Percentiles rank a stretch among this genome's conserved stretches.
phyloP scores from a whole-genome alignment of 2,113 vertebrate genomes.

The Blennius ocellaris region DNA sequence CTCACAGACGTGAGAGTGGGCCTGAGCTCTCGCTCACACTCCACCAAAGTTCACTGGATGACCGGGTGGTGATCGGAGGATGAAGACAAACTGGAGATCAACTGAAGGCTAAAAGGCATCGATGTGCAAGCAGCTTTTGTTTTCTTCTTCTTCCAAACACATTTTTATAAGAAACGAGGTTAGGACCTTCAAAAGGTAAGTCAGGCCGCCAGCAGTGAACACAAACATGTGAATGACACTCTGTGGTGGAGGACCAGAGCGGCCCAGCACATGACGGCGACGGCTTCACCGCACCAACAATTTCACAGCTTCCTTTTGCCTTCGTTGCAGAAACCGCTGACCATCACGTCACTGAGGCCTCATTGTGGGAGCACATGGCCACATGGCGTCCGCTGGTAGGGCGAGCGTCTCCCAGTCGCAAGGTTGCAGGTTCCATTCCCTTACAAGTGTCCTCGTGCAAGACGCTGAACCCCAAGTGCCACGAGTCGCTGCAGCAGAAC shows the following conservation, averaged over 20 bases:
- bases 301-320: constrained; percentile 23
- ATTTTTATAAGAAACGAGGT: no score
- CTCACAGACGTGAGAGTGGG: constrained; percentile 1
- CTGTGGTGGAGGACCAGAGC: neutral
- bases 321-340: constrained; percentile 42
- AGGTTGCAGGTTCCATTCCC: no score
- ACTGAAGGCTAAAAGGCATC: neutral
- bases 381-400: no score
- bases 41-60: neutral
- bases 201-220: no score
- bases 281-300: constrained; percentile 1
- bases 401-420: no score
- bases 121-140: no score
- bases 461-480: no score
- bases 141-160: no score
- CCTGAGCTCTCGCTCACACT: neutral
- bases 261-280: constrained; percentile 28
- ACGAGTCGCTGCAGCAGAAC: no score
- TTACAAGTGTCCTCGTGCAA: no score
- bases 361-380: constrained; percentile 44
- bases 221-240: neutral
- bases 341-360: constrained; percentile 18
- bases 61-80: neutral
- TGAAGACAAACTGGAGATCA: neutral
- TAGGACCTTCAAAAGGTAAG: no score